These are phyloP conservation scores for Megalopta genalis DNA, from an alignment of 1,140 invertebrate genomes.

Conservation along the genomic window DNA sequence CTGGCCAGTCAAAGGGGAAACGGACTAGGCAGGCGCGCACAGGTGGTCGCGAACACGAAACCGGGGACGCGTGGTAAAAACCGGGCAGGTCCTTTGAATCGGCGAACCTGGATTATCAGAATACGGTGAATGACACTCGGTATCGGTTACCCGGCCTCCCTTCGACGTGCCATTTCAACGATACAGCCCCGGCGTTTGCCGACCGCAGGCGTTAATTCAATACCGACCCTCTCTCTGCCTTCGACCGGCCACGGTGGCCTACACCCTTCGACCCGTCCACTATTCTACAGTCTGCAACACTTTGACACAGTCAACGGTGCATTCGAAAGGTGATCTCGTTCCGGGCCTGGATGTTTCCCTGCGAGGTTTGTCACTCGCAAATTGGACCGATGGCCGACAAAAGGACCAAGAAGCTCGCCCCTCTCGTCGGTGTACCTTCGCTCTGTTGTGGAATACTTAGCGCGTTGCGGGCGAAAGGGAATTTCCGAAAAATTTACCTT, in stretches of 20 bases:
- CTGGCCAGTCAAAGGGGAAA: conserved; percentile 42
- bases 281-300: not conserved
- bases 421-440: not conserved
- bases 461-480: not conserved
- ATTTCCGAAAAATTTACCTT: not conserved
- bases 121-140: conserved; percentile 51
- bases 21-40: conserved; percentile 25
- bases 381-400: conserved; percentile 13
- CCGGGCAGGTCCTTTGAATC: conserved; percentile 54
- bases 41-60: conserved; percentile 39
- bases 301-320: not conserved
- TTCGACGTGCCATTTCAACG: conserved; percentile 21
- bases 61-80: conserved; percentile 35
- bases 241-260: not conserved
- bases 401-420: conserved; percentile 12
- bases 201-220: conserved; percentile 32
- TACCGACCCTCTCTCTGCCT: conserved; percentile 1
- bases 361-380: conserved; percentile 33
- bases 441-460: too few species aligned
- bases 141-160: conserved; percentile 52
- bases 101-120: conserved; percentile 47
- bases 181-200: conserved; percentile 3
- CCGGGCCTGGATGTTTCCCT: not conserved
- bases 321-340: conserved; percentile 12
- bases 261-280: not conserved